Evolutionary conservation across 2,888 invertebrate genomes (phyloP), one percentile per base, ranked within the genome.

Genomic region (Phrixothrix hirtus): DNA sequence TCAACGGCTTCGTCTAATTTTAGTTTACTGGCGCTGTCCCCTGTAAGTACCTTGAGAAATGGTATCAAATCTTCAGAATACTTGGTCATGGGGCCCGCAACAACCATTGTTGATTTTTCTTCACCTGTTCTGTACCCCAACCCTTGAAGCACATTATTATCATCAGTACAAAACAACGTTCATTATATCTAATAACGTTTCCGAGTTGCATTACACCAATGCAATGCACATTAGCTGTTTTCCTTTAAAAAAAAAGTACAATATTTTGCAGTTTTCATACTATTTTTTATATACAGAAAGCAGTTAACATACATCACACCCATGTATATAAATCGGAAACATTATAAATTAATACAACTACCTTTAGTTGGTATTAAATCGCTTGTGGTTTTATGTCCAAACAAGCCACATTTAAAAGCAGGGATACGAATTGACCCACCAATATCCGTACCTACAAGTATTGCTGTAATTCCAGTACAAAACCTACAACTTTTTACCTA

Each of bases 361-460:
- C 73, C 90, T 78, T 65, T 66, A 1, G 70, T 73, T 10, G 70
- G 63, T 12, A 74, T 70, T 12, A 76, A 53, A 64, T 75, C 71
- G 42, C 81, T 80, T 17, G 78, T 86, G 1, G 91, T 87, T 72
- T 93, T 92, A 68, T 91, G 86, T 0, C 90, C 95, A 75, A 86
- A 95, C 39, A 95, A 79, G 0, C 95, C 95, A 77, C 92, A 93
- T 78, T 87, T 93, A 73, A 89, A 92, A 0, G 89, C 85, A 0
- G 95, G 95, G 83, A 95, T 92, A 21, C 98, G 83, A 35, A 93
- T 90, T 2, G 95, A 95, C 0, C 98, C 98, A n/a, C 96, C 97
- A 64, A 98, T 95, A 73, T 98, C 98, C 0, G 89, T 88, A 16
- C 86, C 84, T 83, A 59, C 35, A 65, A 62, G 55, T 32, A 7